Evolutionary conservation across 2,113 vertebrate genomes (phyloP).

Genomic region (Heterocephalus glaber): DNA sequence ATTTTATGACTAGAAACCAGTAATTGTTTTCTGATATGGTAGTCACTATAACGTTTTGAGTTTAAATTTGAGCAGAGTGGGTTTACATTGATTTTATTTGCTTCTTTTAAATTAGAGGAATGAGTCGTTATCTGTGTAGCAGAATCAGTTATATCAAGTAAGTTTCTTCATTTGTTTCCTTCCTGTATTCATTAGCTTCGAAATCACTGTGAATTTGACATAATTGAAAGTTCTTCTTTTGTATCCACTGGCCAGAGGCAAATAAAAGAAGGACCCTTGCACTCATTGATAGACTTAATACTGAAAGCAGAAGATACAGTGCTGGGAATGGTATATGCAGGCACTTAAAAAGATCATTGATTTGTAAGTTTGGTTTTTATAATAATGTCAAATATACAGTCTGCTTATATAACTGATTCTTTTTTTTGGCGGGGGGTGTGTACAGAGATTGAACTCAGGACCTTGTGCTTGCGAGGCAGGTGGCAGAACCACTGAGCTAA

Average conservation of each 20-base stretch:
- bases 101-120: constrained; percentile 56
- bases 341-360: constrained; percentile 44
- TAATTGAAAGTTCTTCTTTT: constrained; percentile 71
- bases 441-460: too few relatives aligned
- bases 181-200: constrained; percentile 55
- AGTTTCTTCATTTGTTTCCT: constrained; percentile 45
- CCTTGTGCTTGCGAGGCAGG: too few relatives aligned
- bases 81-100: constrained; percentile 34
- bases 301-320: constrained; percentile 51
- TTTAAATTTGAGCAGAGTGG: constrained; percentile 37
- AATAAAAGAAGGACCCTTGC: constrained; percentile 70
- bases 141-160: background rate
- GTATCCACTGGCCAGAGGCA: constrained; percentile 66
- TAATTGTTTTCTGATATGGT: constrained; percentile 12
- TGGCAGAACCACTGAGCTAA: too few relatives aligned
- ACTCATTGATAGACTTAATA: constrained; percentile 45
- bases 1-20: constrained; percentile 21
- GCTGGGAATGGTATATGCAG: constrained; percentile 65
- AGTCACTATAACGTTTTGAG: constrained; percentile 42
- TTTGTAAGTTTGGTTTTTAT: constrained; percentile 55
- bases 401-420: constrained; percentile 7
- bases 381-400: constrained; percentile 30
- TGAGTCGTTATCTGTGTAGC: background rate
- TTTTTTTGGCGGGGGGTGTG: too few relatives aligned
- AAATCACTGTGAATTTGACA: constrained; percentile 61